Evolutionary conservation across 2,888 invertebrate genomes (phyloP).

Genomic region (Andricus quercusramuli): DNA sequence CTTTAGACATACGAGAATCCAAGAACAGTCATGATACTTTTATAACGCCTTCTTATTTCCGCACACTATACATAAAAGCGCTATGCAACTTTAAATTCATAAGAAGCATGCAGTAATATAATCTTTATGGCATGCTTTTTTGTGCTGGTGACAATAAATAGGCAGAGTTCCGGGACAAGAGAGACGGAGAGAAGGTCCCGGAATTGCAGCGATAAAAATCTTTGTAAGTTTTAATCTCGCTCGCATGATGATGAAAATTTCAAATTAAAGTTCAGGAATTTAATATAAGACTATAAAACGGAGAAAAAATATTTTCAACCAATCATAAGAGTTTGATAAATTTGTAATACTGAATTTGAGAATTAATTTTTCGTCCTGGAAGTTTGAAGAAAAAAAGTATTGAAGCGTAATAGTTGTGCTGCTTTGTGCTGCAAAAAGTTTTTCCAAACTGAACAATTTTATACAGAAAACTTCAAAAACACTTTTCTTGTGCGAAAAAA

Average conservation of each 20-base stretch:
- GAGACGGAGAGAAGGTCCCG: no score
- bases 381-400: no score
- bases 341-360: no score
- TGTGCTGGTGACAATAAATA: neutral
- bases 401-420: no score
- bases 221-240: neutral
- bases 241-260: neutral
- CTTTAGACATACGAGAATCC: constrained; percentile 1
- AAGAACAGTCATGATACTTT: constrained; percentile 9
- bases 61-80: neutral
- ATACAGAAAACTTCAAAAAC: no score
- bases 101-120: constrained; percentile 2
- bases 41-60: neutral
- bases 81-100: constrained; percentile 15
- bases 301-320: neutral
- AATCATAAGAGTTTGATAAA: no score
- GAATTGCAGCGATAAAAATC: neutral
- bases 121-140: constrained; percentile 14
- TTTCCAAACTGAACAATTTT: no score
- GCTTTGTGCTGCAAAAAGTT: no score
- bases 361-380: no score
- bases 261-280: neutral
- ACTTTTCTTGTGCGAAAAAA: no score
- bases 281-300: neutral
- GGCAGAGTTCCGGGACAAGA: neutral